Conservation (phyloP, 2,797 vertebrate genomes). For the Synaphobranchus kaupii region DNA sequence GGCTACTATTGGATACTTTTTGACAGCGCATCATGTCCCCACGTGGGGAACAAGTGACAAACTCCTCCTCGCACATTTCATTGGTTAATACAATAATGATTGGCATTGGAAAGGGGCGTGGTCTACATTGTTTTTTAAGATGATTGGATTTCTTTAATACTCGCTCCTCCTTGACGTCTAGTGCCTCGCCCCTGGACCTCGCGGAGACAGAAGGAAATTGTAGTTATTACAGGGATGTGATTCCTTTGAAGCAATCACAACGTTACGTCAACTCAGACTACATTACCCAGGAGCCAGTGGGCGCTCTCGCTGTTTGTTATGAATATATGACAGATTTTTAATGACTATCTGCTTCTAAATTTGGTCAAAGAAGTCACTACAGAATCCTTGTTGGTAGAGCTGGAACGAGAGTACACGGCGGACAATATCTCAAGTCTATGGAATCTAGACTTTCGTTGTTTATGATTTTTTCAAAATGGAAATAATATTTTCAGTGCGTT, state of each 20-base stretch:
- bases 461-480: constrained; percentile 58
- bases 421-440: constrained; percentile 29
- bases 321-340: constrained; percentile 91
- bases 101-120: constrained; percentile 67
- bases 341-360: constrained; percentile 84
- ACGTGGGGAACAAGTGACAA: constrained; percentile 75
- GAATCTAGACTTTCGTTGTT: constrained; percentile 34
- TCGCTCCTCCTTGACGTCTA: constrained; percentile 60
- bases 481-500: constrained; percentile 40
- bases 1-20: constrained; percentile 44
- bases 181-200: constrained; percentile 48
- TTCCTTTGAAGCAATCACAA: constrained; percentile 36
- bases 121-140: constrained; percentile 53
- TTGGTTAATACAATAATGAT: constrained; percentile 77
- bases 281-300: constrained; percentile 73
- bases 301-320: constrained; percentile 61
- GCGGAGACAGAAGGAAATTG: constrained; percentile 68
- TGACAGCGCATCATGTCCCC: constrained; percentile 63
- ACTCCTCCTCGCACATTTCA: constrained; percentile 53
- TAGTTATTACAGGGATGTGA: constrained; percentile 66
- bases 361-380: constrained; percentile 80
- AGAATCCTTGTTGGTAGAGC: constrained; percentile 72
- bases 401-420: constrained; percentile 46
- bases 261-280: constrained; percentile 68
- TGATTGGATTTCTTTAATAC: constrained; percentile 75